Evolutionary conservation across 2,888 invertebrate species (phyloP), one percentile per base, ranked within the genome.

Genomic region (Eupithecia vulgata): DNA sequence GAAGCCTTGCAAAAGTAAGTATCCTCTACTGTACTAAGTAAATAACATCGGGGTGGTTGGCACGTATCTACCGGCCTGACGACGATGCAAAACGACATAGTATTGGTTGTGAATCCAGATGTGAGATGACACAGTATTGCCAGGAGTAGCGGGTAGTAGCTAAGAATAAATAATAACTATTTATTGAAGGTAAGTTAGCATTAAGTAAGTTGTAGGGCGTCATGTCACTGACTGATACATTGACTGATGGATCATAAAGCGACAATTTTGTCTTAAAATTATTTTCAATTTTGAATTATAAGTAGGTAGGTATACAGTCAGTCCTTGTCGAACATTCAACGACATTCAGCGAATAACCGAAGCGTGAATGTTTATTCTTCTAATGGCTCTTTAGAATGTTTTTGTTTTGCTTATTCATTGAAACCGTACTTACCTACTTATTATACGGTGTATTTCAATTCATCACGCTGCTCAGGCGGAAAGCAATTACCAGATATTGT

Each of bases 1-100:
- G 91, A 92, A 1, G 87, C 94, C 4, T 87, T 96, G 74, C 94
- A 93, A 68, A 92, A 88, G 94, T 94, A 83, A 88, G 72, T 21
- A 25, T 4, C 57, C 25, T 52, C 8, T n/a, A 0, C n/a, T n/a
- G n/a, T 30, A 30, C 30, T 30, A 30, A 1, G 4, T 30, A 30
- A 30, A 30, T 30, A 30, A 30, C 1, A 30, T 30, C 30, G 30
- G 30, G 30, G 30, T 30, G 30, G 30, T 30, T 1, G 30, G 6
- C 17, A 48, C 48, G n/a, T n/a, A n/a, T n/a, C 17, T 6, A 5
- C 13, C 17, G 45, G 45, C 45, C 17, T 17, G 45, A 45, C 17
- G 45, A 45, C 17, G 15, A 15, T 15, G 45, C n/a, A n/a, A 17
- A 45, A 45, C 45, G 45, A 15, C 42, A 45, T 17, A 17, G 30